phyloP scores from a whole-genome alignment of 2,888 invertebrate genomes.

The Meteorus cinctellus region DNA sequence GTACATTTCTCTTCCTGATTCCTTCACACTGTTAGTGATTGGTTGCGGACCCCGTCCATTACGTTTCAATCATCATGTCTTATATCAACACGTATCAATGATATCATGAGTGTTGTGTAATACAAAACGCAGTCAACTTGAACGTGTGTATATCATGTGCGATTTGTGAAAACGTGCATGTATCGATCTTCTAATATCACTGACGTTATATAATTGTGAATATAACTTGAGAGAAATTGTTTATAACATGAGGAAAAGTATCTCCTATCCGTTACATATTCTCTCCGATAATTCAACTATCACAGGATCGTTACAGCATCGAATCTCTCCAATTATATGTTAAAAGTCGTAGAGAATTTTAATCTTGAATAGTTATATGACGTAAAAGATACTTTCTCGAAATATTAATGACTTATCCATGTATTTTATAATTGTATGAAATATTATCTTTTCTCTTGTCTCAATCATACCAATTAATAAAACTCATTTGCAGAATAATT shows the following conservation, averaged over 20 bases:
- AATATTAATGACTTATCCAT: neutral
- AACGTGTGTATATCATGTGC: neutral
- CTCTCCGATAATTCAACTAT: slow-evolving; percentile 11
- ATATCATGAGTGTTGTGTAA: slow-evolving; percentile 26
- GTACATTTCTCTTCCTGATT: slow-evolving; percentile 34
- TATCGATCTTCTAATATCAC: too few relatives aligned
- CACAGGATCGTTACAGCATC: slow-evolving; percentile 23
- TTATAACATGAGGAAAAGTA: slow-evolving; percentile 15
- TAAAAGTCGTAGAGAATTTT: neutral
- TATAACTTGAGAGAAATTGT: neutral
- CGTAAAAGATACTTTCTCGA: neutral
- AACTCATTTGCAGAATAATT: neutral
- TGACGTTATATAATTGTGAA: too few relatives aligned
- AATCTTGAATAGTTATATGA: neutral
- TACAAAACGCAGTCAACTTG: neutral
- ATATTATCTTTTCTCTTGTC: too few relatives aligned
- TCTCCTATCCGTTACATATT: neutral
- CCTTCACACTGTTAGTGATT: neutral
- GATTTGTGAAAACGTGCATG: neutral
- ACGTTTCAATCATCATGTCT: slow-evolving; percentile 20
- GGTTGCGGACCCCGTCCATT: slow-evolving; percentile 18
- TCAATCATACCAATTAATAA: neutral
- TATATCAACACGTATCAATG: slow-evolving; percentile 9
- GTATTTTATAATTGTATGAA: too few relatives aligned
- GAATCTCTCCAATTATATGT: slow-evolving; percentile 16